A percentile compares a stretch with the other conserved stretches of the same genome.
Conservation (phyloP, 2,797 vertebrate species). For the Onychomys leucogaster region DNA sequence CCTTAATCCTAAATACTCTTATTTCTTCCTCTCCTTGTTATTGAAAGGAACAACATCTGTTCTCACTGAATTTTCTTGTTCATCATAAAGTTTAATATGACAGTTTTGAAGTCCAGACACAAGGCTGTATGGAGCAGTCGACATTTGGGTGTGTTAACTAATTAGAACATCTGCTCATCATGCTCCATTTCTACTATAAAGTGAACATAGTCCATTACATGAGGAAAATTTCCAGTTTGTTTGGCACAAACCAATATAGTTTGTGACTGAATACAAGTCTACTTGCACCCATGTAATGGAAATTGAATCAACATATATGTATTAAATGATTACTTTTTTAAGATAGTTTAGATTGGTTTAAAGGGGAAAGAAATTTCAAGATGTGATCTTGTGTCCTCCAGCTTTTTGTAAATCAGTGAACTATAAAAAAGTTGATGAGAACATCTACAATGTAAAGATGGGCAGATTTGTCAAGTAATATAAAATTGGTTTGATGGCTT, state of each 20-base stretch:
- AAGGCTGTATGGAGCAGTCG: not conserved
- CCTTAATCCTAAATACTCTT: no score
- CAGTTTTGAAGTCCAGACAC: not conserved
- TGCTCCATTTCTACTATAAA: no score
- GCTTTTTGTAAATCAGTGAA: not conserved
- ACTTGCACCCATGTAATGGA: not conserved
- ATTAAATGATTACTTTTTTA: not conserved
- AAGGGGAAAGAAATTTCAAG: not conserved
- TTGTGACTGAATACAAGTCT: not conserved
- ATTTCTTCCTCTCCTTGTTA: no score
- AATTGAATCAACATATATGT: not conserved
- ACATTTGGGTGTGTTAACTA: not conserved
- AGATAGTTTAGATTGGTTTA: not conserved
- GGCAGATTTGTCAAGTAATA: not conserved
- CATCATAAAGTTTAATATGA: not conserved
- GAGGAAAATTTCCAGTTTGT: not conserved
- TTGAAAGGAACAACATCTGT: no score
- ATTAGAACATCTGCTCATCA: no score
- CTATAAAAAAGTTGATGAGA: not conserved
- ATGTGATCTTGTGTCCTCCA: not conserved
- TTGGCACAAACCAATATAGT: not conserved
- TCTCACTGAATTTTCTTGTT: not conserved
- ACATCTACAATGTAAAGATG: not conserved
- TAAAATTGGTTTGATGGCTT: not conserved
- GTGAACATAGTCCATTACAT: not conserved